Evolutionary conservation across 2,113 vertebrate genomes (phyloP), one percentile per base, ranked within the genome.

Genomic region (Stomatorhinus ivindoensis): DNA sequence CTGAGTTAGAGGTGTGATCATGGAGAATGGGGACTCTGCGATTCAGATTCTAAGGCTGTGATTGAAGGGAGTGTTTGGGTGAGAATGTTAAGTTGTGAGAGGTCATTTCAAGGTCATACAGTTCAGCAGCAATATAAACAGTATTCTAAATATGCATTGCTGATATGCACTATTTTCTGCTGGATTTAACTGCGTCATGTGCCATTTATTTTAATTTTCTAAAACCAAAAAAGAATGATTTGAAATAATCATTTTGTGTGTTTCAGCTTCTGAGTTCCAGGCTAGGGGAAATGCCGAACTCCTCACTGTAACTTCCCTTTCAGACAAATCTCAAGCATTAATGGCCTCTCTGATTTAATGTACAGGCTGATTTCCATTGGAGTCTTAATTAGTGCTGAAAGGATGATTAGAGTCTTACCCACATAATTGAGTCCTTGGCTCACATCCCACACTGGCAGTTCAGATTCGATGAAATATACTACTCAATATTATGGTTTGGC

Each of bases 311-410:
- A 44, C 39, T 84, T 21, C 44, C 42, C 7, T 84, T 84, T 84
- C 82, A 84, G 44, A 47, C 44, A 84, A 10, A 47, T 84, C 82
- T 84, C 39, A 80, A 80, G 39, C 73, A 42, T 84, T 44, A 11
- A 84, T 44, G 21, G 24, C 35, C 44, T 21, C 82, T 84, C 50
- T 47, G n/a, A 47, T 53, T 53, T 55, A 47, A 55, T 87, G 85
- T n/a, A 13, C 27, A 27, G 84, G 46, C 47, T 55, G 85, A 35
- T 87, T 87, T 87, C 47, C 47, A 50, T 50, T 86, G 83, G 48
- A 86, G 83, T 86, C 83, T 86, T 27, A 86, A 86, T 80, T 80
- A 19, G 35, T 80, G 73, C 73, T 80, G 73, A 42, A 80, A 80
- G 35, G 31, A 80, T 42, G 73, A 80, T 80, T 80, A 42, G 73